These are phyloP conservation scores for Poecile montanus DNA, from an alignment of 2,797 vertebrate genomes.

Conservation along the genomic window DNA sequence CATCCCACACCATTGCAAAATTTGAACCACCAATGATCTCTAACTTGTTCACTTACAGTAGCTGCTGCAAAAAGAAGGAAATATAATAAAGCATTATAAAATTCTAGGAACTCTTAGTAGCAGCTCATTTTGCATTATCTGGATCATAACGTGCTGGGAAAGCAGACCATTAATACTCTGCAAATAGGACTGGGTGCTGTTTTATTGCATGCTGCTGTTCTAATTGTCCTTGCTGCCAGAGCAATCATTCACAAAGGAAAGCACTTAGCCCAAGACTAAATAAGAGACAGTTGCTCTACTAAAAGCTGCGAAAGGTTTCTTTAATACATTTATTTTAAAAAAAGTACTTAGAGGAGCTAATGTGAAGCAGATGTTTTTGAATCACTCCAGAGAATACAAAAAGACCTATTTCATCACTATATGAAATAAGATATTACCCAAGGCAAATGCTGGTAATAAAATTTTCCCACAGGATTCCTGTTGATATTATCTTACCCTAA, in stretches of 20 bases:
- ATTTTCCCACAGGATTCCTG: constrained; percentile 32
- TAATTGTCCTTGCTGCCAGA: constrained; percentile 53
- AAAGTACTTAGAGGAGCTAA: constrained; percentile 47
- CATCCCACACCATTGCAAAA: not conserved
- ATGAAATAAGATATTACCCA: constrained; percentile 33
- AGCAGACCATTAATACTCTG: constrained; percentile 32
- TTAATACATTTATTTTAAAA: constrained; percentile 33
- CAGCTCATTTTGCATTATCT: constrained; percentile 41
- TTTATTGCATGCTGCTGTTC: constrained; percentile 48
- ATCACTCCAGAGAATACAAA: constrained; percentile 46
- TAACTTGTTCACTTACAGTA: not conserved
- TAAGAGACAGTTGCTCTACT: constrained; percentile 1
- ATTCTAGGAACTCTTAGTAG: not conserved
- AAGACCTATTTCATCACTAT: constrained; percentile 24
- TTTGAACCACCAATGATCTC: not conserved
- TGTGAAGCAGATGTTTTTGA: constrained; percentile 49
- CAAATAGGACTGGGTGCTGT: constrained; percentile 53
- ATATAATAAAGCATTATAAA: not conserved
- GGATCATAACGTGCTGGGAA: constrained; percentile 12
- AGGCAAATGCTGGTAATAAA: constrained; percentile 27
- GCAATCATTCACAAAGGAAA: constrained; percentile 16
- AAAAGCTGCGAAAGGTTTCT: constrained; percentile 36
- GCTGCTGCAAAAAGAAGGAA: not conserved
- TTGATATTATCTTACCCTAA: constrained; percentile 45
- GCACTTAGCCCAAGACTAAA: constrained; percentile 36